Percentiles rank a stretch among this genome's conserved stretches.
These are phyloP conservation scores for Rhynchophorus ferrugineus DNA, from an alignment of 1,140 invertebrate genomes.

Conservation along the genomic window DNA sequence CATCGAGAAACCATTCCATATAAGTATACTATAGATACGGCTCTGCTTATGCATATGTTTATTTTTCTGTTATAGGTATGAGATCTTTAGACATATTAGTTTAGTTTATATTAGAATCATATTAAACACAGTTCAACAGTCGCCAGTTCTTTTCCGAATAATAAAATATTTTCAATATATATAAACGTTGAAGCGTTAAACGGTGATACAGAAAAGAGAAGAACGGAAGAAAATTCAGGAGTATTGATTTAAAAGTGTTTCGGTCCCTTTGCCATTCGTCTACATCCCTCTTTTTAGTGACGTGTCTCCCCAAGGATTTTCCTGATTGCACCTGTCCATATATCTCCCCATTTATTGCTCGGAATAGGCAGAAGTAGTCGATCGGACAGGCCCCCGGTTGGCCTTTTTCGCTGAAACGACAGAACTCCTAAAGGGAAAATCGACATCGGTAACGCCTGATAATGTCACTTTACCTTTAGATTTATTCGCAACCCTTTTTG, in stretches of 20 bases:
- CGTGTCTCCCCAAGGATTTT: slow-evolving; percentile 33
- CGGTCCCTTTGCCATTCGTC: slow-evolving; percentile 29
- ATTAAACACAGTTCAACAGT: too few species aligned
- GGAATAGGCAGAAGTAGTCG: slow-evolving; percentile 18
- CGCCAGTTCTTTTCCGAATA: too few species aligned
- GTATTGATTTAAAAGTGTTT: slow-evolving; percentile 32
- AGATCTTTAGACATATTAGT: too few species aligned
- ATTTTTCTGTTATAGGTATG: too few species aligned
- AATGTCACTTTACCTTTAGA: slow-evolving; percentile 38
- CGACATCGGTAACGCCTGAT: slow-evolving; percentile 31
- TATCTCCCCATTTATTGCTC: slow-evolving; percentile 33
- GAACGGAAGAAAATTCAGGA: too few species aligned
- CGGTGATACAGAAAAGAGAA: too few species aligned
- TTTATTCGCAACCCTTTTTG: slow-evolving; percentile 33
- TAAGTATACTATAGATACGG: too few species aligned
- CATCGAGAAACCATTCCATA: too few species aligned
- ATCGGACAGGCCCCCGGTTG: slow-evolving; percentile 24
- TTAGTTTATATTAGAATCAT: too few species aligned
- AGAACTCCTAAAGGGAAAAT: slow-evolving; percentile 33
- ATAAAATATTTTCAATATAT: too few species aligned
- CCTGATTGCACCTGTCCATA: slow-evolving; percentile 39
- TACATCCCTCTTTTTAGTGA: slow-evolving; percentile 32
- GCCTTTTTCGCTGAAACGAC: slow-evolving; percentile 37
- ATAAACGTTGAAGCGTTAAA: too few species aligned
- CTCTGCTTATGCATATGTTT: too few species aligned